A percentile compares a stretch with the other conserved stretches of the same genome.
phyloP scores from a whole-genome alignment of 2,113 vertebrate species.

The Centropus unirufus region DNA sequence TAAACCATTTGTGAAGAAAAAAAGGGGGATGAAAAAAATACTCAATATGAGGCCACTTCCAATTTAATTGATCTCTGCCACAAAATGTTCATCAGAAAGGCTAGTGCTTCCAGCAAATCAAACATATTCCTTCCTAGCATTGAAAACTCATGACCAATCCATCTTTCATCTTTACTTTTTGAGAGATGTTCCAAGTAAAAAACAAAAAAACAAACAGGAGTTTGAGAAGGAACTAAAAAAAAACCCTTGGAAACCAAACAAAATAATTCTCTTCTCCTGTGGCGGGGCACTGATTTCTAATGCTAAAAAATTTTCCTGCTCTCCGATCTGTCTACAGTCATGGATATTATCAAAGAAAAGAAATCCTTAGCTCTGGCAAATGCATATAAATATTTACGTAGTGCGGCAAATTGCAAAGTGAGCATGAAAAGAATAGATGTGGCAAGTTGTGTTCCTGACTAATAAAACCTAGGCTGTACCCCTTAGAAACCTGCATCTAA shows the following conservation, averaged over 20 bases:
- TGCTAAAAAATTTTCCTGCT: not conserved
- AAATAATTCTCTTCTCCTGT: not conserved
- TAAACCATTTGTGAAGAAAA: not conserved
- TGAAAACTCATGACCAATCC: not conserved
- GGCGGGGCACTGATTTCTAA: not conserved
- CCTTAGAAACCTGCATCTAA: not conserved
- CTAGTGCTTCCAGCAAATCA: not conserved
- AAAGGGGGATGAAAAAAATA: not conserved
- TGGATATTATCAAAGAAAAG: not conserved
- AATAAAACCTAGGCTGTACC: not conserved
- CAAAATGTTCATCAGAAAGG: not conserved
- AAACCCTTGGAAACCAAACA: not conserved
- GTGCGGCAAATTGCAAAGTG: not conserved
- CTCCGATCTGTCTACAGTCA: not conserved
- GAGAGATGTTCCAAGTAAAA: not conserved
- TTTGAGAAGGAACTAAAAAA: not conserved
- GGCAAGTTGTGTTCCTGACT: not conserved
- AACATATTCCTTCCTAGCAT: not conserved
- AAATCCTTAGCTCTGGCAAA: constrained; percentile 1
- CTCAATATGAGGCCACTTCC: not conserved
- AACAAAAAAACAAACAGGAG: not conserved
- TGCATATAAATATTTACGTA: not conserved
- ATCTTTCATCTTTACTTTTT: not conserved
- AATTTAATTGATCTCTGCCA: not conserved
- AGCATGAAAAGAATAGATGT: not conserved